Evolutionary conservation across 2,113 vertebrate genomes (phyloP), one percentile per base, ranked within the genome.

Genomic region (Salvelinus namaycush): DNA sequence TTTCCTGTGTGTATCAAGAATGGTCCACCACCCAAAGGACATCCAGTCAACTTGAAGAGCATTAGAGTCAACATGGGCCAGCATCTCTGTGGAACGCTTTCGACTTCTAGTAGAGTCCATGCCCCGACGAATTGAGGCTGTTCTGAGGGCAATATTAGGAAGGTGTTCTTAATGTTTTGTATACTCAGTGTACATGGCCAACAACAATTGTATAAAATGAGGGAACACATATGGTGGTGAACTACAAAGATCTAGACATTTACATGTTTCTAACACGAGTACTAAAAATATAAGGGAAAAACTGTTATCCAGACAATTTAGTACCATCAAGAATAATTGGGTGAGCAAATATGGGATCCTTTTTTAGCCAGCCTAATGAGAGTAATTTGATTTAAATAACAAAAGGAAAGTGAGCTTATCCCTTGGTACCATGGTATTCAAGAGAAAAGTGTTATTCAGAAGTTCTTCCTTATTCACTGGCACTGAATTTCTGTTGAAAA

Each of bases 401-500:
- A 76, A 39, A 78, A 79, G 11, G 6, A 67, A n/a, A 64, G 34
- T n/a, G 5, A 71, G 26, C 4, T 5, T 75, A 78, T 79, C 24
- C 68, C 81, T 86, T 69, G 12, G 16, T 13, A 18, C 51, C 3
- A 18, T 18, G 51, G 51, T 18, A 54, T 44, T 44, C 39, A 44
- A 44, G 39, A 44, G 39, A 44, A 54, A 54, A 18, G 16, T 18
- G 5, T 54, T 54, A 54, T 54, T 54, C 13, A 18, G 51, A 62
- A 22, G 7, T 62, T 62, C 8, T 22, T 62, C 18, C n/a, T 62
- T n/a, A 62, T 62, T 62, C 18, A 62, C 24, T 62, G 18, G 13
- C 72, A 68, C 74, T 74, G 66, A 66, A 44, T 80, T 84, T 81
- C 70, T 85, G 76, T 86, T 68, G 71, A 20, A 62, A 62, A 20